Percentiles rank a stretch among this genome's conserved stretches.
These are phyloP conservation scores for Muscicapa comitata DNA, from an alignment of 2,797 vertebrate genomes.

Conservation along the genomic window DNA sequence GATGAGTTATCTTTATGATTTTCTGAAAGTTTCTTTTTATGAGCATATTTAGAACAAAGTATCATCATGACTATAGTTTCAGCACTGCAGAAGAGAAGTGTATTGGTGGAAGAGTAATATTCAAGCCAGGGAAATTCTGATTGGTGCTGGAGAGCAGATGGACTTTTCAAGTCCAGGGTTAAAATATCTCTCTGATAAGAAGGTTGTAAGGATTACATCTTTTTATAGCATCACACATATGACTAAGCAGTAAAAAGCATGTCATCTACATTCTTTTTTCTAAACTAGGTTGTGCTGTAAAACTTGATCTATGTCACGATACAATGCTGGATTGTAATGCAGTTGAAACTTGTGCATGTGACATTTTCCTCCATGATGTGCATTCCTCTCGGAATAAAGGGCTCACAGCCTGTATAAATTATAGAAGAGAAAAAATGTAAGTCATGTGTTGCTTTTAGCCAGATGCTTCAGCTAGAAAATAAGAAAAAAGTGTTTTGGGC, in stretches of 20 bases:
- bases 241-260: slow-evolving; percentile 12
- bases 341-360: background rate
- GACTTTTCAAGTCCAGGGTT: background rate
- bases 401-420: background rate
- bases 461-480: background rate
- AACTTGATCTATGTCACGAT: background rate
- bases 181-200: slow-evolving; percentile 14
- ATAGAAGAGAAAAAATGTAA: background rate
- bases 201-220: slow-evolving; percentile 12
- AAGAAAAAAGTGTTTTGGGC: background rate
- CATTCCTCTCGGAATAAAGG: background rate
- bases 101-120: background rate
- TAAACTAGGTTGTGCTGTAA: background rate
- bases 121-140: background rate
- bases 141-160: background rate
- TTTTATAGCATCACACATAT: slow-evolving; percentile 14
- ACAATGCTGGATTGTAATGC: background rate
- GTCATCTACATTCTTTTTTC: background rate
- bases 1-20: background rate
- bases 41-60: background rate
- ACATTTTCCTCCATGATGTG: background rate
- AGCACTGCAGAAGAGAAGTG: background rate
- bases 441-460: background rate
- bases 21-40: background rate
- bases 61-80: background rate